phyloP scores from a whole-genome alignment of 23 tunicate species.

The Trididemnum clinides region DNA sequence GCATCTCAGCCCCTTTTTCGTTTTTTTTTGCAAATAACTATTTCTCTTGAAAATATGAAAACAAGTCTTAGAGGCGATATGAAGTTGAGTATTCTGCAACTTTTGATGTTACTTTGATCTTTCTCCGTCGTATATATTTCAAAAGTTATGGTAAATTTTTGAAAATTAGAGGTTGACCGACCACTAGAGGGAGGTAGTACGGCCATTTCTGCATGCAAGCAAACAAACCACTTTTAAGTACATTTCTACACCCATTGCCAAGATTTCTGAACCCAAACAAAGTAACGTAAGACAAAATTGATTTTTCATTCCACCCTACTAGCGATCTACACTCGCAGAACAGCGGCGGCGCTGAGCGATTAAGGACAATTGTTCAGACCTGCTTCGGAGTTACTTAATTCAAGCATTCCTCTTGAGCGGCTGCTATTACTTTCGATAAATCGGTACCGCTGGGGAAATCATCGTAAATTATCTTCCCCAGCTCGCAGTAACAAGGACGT shows the following conservation, averaged over 20 bases:
- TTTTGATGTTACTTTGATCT: background rate
- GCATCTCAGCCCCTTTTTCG: too few species aligned
- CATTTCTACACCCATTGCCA: background rate
- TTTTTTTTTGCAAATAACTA: background rate
- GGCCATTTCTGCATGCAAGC: background rate
- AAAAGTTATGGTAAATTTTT: background rate
- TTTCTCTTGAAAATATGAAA: background rate
- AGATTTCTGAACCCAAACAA: background rate
- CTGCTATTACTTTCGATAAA: too few species aligned
- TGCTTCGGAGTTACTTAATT: too few species aligned
- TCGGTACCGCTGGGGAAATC: too few species aligned
- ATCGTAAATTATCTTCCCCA: too few species aligned
- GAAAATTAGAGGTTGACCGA: background rate
- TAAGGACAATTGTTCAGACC: too few species aligned
- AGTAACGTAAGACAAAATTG: background rate
- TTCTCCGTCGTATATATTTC: background rate
- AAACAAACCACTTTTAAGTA: background rate
- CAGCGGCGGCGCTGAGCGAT: too few species aligned
- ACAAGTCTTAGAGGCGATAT: background rate
- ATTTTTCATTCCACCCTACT: background rate
- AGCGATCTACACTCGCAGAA: too few species aligned
- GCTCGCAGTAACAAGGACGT: too few species aligned
- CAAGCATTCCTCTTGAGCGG: too few species aligned
- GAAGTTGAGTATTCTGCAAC: background rate
- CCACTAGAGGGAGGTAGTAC: background rate